These are phyloP conservation scores for Xanthia togata DNA, from an alignment of 2,888 invertebrate genomes.

Conservation along the genomic window DNA sequence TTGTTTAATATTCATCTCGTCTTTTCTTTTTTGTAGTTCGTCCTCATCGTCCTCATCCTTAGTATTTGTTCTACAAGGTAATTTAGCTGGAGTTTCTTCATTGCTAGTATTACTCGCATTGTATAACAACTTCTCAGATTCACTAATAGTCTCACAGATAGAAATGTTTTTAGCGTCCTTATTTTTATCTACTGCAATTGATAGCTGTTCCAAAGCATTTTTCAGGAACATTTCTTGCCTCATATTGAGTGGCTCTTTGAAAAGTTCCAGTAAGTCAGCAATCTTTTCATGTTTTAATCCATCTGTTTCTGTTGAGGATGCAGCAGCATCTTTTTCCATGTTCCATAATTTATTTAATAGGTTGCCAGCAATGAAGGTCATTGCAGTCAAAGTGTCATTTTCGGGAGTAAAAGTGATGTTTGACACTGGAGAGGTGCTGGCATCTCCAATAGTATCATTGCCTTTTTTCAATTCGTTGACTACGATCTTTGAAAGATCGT, in stretches of 20 bases:
- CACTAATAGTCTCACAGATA: conserved; percentile 78
- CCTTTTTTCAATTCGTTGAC: conserved; percentile 83
- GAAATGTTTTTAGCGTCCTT: conserved; percentile 77
- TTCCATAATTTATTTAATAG: conserved; percentile 86
- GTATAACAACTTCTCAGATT: conserved; percentile 64
- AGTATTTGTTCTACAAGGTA: conserved; percentile 41
- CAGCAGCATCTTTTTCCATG: conserved; percentile 80
- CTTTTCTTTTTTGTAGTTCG: neutral
- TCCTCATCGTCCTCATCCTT: conserved; percentile 12
- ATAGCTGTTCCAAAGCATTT: conserved; percentile 81
- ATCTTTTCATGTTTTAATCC: conserved; percentile 83
- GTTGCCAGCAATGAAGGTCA: conserved; percentile 87
- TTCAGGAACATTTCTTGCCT: conserved; percentile 84
- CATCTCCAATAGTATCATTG: conserved; percentile 81
- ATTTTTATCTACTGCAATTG: conserved; percentile 77
- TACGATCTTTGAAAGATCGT: conserved; percentile 81
- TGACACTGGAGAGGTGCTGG: conserved; percentile 77
- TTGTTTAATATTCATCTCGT: neutral
- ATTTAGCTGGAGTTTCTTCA: neutral
- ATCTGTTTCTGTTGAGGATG: conserved; percentile 80
- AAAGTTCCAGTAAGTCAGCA: conserved; percentile 81
- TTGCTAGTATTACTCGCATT: conserved; percentile 35
- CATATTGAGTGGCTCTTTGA: conserved; percentile 84
- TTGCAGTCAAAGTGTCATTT: conserved; percentile 85
- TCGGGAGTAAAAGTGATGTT: conserved; percentile 86